Evolutionary conservation across 2,888 invertebrate genomes (phyloP), one percentile per base, ranked within the genome.

Genomic region (Athripsodes cinereus): DNA sequence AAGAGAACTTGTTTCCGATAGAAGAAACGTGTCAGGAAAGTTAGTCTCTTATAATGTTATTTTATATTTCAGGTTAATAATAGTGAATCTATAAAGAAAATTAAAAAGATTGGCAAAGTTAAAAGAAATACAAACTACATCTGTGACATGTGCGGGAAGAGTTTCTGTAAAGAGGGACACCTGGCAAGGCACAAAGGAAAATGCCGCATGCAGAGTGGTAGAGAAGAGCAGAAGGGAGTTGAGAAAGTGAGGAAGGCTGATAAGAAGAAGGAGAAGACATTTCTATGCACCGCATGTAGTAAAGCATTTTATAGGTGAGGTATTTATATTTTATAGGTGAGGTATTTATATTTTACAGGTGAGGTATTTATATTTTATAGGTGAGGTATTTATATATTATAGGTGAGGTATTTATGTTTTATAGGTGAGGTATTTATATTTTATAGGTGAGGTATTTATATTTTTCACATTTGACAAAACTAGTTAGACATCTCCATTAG

Each of bases 241-340:
- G 19, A 16, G 20, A 20, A 19, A 5, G 13, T 16, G 13, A 6
- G 3, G 3, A 44, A 44, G 18, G 44, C 44, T 44, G 59, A 67
- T n/a, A 48, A 48, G 48, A 48, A 48, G 48, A 48, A 19, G 16
- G 70, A 72, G 5, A 69, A 71, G 44, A 73, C 73, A 53, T 74
- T 76, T 64, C 76, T 81, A 50, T 87, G 87, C 68, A 78, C 79
- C 26, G 79, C 80, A 2, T 87, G 87, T 66, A 80, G 80, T 22
- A 84, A 83, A 69, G 76, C 79, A 3, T 87, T 87, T 67, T 77
- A 75, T 64, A 74, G 81, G 72, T 77, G 72, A 55, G 73, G 5
- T 10, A 26, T 26, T n/a, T n/a, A n/a, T n/a, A n/a, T n/a, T n/a
- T n/a, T n/a, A n/a, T n/a, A n/a, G n/a, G n/a, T n/a, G n/a, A n/a